Evolutionary conservation across 2,888 invertebrate species (phyloP), one percentile per base, ranked within the genome.

Genomic region (Agriotes lineatus): DNA sequence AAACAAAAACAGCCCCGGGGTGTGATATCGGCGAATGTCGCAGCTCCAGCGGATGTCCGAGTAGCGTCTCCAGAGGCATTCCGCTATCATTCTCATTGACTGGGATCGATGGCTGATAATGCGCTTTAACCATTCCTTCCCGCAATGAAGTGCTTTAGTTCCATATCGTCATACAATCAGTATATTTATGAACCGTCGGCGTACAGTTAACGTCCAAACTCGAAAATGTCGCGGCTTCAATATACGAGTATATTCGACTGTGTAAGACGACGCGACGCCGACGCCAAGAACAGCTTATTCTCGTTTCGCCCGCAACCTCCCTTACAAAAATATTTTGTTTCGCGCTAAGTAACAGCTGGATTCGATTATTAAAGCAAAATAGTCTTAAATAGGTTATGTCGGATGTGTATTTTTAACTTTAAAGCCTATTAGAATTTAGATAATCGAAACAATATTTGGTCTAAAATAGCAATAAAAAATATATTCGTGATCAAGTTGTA

Each of bases 1-100:
- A 71, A 69, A 74, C 70, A 75, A 75, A 74, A 75, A 75, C 74
- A 74, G 64, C 74, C 73, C 74, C 63, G 25, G 73, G 75, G 74
- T 74, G 75, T 67, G 74, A 74, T 75, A 74, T 70, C 71, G 60
- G 50, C 30, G 61, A 70, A 67, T 71, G 67, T 70, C 62, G 70
- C 66, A 59, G 64, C 65, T 69, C 64, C 52, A 61, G 61, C 69
- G 69, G 69, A 58, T 59, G 63, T 63, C 67, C 70, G 62, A 71
- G 61, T 59, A 50, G 35, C 58, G 65, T 71, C 68, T 71, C 71
- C 42, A 61, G 68, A 65, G 67, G 61, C 64, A 57, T 67, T 57
- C 58, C 20, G 48, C 59, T 70, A 67, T 66, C 66, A 58, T 61
- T 70, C 59, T 62, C 70, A 63, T 56, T 65, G 62, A 58, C 50